Percentiles rank a stretch among this genome's conserved stretches.
Evolutionary conservation across 1,140 invertebrate species (phyloP).

Genomic region (Oryctes rhinoceros): DNA sequence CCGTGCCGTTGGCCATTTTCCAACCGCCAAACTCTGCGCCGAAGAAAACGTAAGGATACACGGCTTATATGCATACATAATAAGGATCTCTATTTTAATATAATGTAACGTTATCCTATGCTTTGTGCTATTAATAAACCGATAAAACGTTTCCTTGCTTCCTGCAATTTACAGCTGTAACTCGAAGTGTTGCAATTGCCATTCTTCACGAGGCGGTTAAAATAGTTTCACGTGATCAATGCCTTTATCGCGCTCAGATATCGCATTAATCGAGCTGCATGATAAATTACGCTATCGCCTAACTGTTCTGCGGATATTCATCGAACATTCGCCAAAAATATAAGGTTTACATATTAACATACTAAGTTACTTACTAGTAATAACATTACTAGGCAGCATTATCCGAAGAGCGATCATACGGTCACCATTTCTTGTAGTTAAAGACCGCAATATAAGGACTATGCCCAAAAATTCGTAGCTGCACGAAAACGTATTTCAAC

Average conservation of each 20-base stretch:
- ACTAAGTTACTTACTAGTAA: no score
- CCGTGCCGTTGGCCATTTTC: conserved; percentile 24
- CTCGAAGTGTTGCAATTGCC: neutral
- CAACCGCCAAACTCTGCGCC: neutral
- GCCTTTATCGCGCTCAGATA: neutral
- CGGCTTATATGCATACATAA: neutral
- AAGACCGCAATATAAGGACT: no score
- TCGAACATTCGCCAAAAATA: no score
- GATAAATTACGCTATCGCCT: neutral
- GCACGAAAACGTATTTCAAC: no score
- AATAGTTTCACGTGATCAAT: neutral
- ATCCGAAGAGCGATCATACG: no score
- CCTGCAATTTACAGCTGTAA: neutral
- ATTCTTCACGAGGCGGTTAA: neutral
- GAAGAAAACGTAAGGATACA: conserved; percentile 27
- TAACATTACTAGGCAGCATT: no score
- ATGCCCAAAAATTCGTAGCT: no score
- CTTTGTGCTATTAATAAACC: conserved; percentile 14
- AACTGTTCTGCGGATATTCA: no score
- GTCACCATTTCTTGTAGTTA: no score
- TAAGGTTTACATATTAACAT: no score
- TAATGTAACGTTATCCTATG: conserved; percentile 22
- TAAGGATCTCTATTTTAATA: conserved; percentile 25
- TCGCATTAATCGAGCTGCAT: neutral
- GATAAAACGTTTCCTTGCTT: neutral